Conservation (phyloP, 2,888 invertebrate genomes). For the Zeuzera pyrina region DNA sequence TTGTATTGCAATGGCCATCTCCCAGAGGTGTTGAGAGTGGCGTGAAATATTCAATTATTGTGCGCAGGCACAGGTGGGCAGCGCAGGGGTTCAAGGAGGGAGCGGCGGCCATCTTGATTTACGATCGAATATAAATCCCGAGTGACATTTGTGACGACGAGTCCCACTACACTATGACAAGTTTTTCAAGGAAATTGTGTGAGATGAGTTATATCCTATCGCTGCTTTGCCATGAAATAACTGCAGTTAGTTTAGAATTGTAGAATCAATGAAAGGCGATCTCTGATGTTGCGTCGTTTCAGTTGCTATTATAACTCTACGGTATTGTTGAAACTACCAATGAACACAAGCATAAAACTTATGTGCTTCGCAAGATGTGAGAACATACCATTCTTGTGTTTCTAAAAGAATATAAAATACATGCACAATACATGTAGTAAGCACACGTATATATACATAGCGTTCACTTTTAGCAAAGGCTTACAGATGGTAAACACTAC, state of each 20-base stretch:
- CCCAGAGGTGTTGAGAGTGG: constrained; percentile 66
- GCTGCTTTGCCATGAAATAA: constrained; percentile 20
- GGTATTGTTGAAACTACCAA: constrained; percentile 29
- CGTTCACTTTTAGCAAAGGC: too few species aligned
- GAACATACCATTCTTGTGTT: too few species aligned
- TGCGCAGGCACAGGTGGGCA: constrained; percentile 59
- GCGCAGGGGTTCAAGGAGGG: constrained; percentile 25
- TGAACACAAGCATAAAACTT: constrained; percentile 35
- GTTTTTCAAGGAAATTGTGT: constrained; percentile 49
- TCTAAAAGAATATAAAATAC: too few species aligned
- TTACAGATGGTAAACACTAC: too few species aligned
- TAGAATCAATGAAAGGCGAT: constrained; percentile 27
- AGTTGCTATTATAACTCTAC: too few species aligned
- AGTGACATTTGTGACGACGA: constrained; percentile 67
- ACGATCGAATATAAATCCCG: constrained; percentile 64
- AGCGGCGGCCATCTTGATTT: constrained; percentile 67
- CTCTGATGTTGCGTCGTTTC: constrained; percentile 16
- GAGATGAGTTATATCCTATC: constrained; percentile 28
- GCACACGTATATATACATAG: too few species aligned
- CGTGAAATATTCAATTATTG: constrained; percentile 72
- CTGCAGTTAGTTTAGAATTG: constrained; percentile 14
- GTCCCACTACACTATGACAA: constrained; percentile 38
- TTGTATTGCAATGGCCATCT: constrained; percentile 53
- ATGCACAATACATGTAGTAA: too few species aligned
- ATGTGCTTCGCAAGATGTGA: constrained; percentile 28